Evolutionary conservation across 2,113 vertebrate genomes (phyloP), one percentile per base, ranked within the genome.

Genomic region (Osmerus mordax): DNA sequence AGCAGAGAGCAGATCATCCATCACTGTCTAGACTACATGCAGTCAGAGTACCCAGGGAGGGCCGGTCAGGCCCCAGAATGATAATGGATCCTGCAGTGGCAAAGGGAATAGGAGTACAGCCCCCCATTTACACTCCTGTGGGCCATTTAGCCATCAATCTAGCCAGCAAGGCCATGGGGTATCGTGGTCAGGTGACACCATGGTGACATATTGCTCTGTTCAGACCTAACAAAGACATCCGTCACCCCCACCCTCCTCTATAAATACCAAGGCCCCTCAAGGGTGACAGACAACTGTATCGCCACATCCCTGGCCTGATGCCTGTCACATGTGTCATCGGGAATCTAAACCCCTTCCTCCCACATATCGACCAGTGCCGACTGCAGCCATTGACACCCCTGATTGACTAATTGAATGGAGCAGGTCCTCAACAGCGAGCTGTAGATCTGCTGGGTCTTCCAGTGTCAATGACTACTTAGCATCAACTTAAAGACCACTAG

Each of bases 101-200:
- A 55, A 60, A 67, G 58, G 73, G 23, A 76, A 65, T 28, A 1
- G 85, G 83, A 74, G 74, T 81, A 86, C 86, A 86, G 86, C 81
- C 83, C 81, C 78, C 72, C 84, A 71, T 87, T 87, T 87, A 83
- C 77, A 86, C 79, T 84, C 78, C 70, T 69, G 77, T 41, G 78
- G 80, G 83, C 85, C 80, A 84, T 85, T 81, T 80, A 74, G 77
- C 87, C 74, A 89, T 90, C 87, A 87, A 89, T 90, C 85, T 76
- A 8, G 71, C 47, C 0, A 64, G 84, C 84, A 83, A 89, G 88
- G 89, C 88, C 83, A 80, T 66, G 12, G 71, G 78, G 75, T 72
- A 77, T 47, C 19, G 29, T 59, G n/a, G 69, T 78, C 82, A 81
- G 84, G 83, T 84, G 89, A 86, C 84, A 79, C 78, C 2, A 4